These are phyloP conservation scores for Drosophila fuyamai DNA, from an alignment of 1,140 invertebrate species.

Conservation along the genomic window DNA sequence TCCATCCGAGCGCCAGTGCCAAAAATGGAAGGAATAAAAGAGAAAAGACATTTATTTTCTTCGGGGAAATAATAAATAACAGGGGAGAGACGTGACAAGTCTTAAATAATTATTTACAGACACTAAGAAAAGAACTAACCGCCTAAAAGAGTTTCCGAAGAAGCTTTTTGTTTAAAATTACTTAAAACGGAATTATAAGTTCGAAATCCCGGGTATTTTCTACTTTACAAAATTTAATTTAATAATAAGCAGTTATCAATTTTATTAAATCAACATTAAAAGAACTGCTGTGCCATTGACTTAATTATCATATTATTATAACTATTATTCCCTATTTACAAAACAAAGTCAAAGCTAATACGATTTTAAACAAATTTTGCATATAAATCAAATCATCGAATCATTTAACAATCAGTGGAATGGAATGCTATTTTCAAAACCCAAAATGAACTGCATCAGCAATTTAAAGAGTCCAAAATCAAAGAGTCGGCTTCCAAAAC, in stretches of 20 bases:
- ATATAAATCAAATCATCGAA: too few relatives aligned
- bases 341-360: too few relatives aligned
- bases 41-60: background rate
- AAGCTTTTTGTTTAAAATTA: too few relatives aligned
- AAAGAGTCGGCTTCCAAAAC: background rate
- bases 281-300: too few relatives aligned
- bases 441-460: background rate
- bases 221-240: too few relatives aligned
- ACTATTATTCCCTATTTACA: too few relatives aligned
- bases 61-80: background rate
- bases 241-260: background rate
- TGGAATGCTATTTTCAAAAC: background rate
- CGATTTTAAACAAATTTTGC: too few relatives aligned
- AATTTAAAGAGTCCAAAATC: background rate
- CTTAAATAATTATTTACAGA: background rate
- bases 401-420: too few relatives aligned
- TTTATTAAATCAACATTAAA: too few relatives aligned
- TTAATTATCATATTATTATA: too few relatives aligned
- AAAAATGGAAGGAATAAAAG: background rate
- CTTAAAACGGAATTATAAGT: too few relatives aligned
- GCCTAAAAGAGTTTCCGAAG: background rate
- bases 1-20: slow-evolving; percentile 9
- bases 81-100: background rate
- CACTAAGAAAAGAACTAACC: background rate
- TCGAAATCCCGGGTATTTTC: too few relatives aligned